phyloP scores from a whole-genome alignment of 2,888 invertebrate genomes.

The Leptarthrus brevirostris region DNA sequence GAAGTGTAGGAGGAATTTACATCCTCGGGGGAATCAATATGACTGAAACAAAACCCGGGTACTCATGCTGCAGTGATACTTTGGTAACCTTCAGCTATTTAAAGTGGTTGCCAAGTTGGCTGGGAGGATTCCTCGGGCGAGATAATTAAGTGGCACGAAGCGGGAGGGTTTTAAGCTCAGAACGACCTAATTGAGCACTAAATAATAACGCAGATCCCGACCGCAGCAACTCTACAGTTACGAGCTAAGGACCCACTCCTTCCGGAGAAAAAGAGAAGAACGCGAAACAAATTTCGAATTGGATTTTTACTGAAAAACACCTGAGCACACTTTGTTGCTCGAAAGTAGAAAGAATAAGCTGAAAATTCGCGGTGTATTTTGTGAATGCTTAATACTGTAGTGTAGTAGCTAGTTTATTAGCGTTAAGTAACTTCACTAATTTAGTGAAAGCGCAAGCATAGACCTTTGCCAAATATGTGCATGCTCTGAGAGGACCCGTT shows the following conservation, averaged over 20 bases:
- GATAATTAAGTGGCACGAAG: slow-evolving; percentile 41
- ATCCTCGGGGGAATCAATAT: slow-evolving; percentile 32
- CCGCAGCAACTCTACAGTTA: not conserved
- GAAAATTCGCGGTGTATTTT: slow-evolving; percentile 24
- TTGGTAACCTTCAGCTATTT: slow-evolving; percentile 23
- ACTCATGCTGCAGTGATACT: slow-evolving; percentile 19
- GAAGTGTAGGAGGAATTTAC: not conserved
- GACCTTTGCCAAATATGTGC: too few relatives aligned
- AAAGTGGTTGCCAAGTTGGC: slow-evolving; percentile 28
- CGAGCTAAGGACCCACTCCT: not conserved
- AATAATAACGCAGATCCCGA: slow-evolving; percentile 47
- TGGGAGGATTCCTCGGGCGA: slow-evolving; percentile 18
- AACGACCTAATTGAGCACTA: slow-evolving; percentile 51
- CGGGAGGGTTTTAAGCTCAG: slow-evolving; percentile 46
- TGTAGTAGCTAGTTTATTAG: not conserved
- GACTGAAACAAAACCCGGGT: slow-evolving; percentile 7
- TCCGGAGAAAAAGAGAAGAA: not conserved
- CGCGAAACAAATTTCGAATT: slow-evolving; percentile 41
- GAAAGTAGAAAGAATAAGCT: slow-evolving; percentile 2
- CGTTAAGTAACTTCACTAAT: not conserved
- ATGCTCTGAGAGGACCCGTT: too few relatives aligned
- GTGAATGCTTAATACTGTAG: not conserved
- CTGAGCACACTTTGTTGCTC: slow-evolving; percentile 30
- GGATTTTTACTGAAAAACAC: slow-evolving; percentile 34
- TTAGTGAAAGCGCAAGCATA: not conserved